phyloP scores from a whole-genome alignment of 2,888 invertebrate genomes.

The Romanomermis culicivorax region DNA sequence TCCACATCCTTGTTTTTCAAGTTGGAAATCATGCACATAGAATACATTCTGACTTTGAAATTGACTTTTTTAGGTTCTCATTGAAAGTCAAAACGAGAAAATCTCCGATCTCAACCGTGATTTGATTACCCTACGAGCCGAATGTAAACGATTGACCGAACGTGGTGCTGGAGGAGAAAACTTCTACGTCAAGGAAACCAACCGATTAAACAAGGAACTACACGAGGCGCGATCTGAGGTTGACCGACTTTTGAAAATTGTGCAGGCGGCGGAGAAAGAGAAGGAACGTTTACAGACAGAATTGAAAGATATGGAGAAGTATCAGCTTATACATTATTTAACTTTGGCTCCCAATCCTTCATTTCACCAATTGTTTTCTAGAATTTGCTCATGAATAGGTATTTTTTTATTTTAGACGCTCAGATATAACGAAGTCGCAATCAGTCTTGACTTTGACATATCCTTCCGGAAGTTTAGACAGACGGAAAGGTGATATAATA shows the following conservation, averaged over 20 bases:
- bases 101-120: slow-evolving; percentile 18
- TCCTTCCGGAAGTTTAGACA: too few species aligned
- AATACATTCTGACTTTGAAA: too few species aligned
- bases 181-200: slow-evolving; percentile 3
- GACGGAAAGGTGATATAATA: too few species aligned
- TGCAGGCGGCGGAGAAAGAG: slow-evolving; percentile 32
- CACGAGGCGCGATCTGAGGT: slow-evolving; percentile 29
- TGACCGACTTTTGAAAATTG: slow-evolving; percentile 31
- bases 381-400: too few species aligned
- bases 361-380: too few species aligned
- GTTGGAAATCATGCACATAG: background rate
- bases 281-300: slow-evolving; percentile 26
- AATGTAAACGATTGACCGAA: background rate
- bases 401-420: too few species aligned
- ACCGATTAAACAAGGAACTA: slow-evolving; percentile 11
- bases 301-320: slow-evolving; percentile 30
- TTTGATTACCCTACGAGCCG: slow-evolving; percentile 7
- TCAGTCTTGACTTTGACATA: too few species aligned
- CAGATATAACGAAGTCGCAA: too few species aligned
- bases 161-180: background rate
- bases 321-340: too few species aligned
- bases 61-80: slow-evolving; percentile 20
- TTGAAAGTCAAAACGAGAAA: slow-evolving; percentile 28
- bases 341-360: too few species aligned
- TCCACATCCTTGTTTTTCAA: background rate